Evolutionary conservation across 2,797 vertebrate species (phyloP).

Genomic region (Coendou prehensilis): DNA sequence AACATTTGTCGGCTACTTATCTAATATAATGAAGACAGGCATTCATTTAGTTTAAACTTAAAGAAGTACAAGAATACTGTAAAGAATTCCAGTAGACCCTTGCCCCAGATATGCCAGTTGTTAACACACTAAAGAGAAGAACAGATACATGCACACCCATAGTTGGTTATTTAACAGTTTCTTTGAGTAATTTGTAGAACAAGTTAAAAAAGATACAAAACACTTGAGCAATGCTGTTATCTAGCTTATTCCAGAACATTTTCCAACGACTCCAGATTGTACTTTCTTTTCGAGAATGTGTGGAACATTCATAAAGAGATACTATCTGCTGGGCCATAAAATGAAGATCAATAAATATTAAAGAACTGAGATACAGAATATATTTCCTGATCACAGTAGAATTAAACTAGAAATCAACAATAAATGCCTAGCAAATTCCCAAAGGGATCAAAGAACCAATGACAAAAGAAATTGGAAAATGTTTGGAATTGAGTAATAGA

Average conservation of each 20-base stretch:
- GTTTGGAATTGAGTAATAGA: constrained; percentile 9
- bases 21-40: neutral
- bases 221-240: neutral
- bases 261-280: neutral
- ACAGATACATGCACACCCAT: neutral
- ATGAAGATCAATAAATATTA: neutral
- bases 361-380: neutral
- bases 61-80: neutral
- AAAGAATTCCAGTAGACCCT: neutral
- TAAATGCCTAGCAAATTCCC: neutral
- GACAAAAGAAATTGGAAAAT: constrained; percentile 26
- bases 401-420: neutral
- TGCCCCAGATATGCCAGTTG: neutral
- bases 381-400: constrained; percentile 3
- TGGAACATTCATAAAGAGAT: constrained; percentile 22
- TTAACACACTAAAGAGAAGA: neutral
- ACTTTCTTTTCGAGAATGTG: neutral
- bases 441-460: constrained; percentile 6
- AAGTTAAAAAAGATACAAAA: neutral
- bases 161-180: neutral
- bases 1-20: neutral
- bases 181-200: neutral
- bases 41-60: constrained; percentile 33
- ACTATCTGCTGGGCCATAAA: neutral
- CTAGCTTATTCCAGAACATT: neutral